A percentile compares a stretch with the other conserved stretches of the same genome.
Conservation (phyloP, 2,113 vertebrate species). For the Pteronura brasiliensis region DNA sequence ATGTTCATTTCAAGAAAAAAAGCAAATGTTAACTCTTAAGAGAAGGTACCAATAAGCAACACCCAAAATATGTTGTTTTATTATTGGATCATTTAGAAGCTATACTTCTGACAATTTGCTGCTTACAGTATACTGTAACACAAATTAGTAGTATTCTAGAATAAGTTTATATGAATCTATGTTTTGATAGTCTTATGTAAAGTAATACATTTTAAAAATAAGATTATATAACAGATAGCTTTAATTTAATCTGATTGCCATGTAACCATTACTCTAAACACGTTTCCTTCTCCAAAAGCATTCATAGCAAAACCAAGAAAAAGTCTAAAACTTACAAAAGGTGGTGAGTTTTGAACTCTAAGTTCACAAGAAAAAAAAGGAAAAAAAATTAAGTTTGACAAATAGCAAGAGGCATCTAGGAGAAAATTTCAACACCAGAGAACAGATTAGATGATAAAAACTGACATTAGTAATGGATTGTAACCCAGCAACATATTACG, state of each 20-base stretch:
- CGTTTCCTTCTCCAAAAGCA: not conserved
- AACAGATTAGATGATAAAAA: slow-evolving; percentile 26
- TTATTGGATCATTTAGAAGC: not conserved
- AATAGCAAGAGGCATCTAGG: not conserved
- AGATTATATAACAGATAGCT: not conserved
- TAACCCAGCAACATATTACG: not conserved
- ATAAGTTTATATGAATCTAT: slow-evolving; percentile 19
- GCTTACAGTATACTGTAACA: not conserved
- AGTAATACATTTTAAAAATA: not conserved
- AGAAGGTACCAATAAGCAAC: not conserved
- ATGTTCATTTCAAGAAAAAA: not conserved
- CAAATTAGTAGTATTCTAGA: not conserved
- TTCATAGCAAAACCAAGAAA: not conserved
- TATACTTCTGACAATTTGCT: not conserved
- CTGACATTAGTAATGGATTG: not conserved
- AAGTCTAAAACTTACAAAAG: not conserved
- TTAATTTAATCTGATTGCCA: not conserved
- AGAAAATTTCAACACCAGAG: slow-evolving; percentile 12
- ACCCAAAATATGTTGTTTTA: not conserved
- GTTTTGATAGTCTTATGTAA: not conserved
- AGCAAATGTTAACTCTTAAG: not conserved
- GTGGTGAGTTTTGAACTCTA: not conserved
- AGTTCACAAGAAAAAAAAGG: not conserved
- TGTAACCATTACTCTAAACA: not conserved
- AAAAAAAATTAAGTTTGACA: not conserved